Evolutionary conservation across 2,888 invertebrate species (phyloP).

Genomic region (Tridacna crocea): DNA sequence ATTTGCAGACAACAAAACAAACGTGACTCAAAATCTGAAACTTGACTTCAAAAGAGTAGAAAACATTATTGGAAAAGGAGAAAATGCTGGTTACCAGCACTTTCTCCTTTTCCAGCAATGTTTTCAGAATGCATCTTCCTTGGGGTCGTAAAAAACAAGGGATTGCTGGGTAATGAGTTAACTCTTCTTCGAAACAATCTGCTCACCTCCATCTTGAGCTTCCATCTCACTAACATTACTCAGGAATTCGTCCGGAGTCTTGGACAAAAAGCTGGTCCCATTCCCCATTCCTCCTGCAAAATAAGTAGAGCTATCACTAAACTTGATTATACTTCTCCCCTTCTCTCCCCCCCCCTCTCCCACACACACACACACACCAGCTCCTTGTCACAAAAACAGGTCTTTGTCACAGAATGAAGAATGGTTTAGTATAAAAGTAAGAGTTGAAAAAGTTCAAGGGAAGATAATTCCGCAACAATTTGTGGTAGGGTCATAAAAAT

Average conservation of each 20-base stretch:
- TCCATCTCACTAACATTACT: constrained; percentile 92
- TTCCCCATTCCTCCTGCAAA: constrained; percentile 87
- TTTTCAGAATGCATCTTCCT: background rate
- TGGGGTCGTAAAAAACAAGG: background rate
- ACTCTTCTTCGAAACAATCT: background rate
- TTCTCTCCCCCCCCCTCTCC: too few species aligned
- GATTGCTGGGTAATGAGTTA: background rate
- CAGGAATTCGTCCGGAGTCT: constrained; percentile 96
- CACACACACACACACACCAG: too few species aligned
- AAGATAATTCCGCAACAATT: too few species aligned
- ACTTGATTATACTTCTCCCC: too few species aligned
- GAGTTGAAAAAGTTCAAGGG: too few species aligned
- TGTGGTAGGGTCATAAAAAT: too few species aligned
- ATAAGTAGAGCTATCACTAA: constrained; percentile 35
- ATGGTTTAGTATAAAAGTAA: too few species aligned
- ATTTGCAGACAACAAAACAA: background rate
- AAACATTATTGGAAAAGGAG: background rate
- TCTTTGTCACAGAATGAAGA: too few species aligned
- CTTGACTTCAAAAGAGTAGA: background rate
- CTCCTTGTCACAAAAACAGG: too few species aligned
- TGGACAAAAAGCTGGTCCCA: constrained; percentile 93
- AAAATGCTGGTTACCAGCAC: background rate
- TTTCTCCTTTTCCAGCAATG: background rate
- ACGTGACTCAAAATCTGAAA: too few species aligned
- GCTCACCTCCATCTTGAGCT: constrained; percentile 75